Evolutionary conservation across 2,113 vertebrate species (phyloP).

Genomic region (Gadus macrocephalus): DNA sequence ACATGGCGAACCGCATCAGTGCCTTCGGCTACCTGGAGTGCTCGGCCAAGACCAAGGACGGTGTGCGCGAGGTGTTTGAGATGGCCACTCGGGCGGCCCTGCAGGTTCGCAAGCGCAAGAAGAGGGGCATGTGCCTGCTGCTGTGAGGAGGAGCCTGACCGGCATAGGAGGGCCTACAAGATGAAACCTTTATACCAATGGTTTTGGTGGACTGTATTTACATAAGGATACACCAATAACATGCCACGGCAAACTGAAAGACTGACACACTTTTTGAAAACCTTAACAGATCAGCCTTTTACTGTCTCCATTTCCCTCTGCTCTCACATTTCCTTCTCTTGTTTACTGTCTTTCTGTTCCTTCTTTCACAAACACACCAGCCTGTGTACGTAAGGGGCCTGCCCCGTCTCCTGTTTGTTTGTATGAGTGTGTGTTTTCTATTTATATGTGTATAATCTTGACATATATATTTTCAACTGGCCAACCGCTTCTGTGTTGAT

Average conservation of each 20-base stretch:
- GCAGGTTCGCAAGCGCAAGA: slow-evolving; percentile 93
- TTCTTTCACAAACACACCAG: slow-evolving; percentile 46
- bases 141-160: slow-evolving; percentile 69
- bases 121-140: slow-evolving; percentile 82
- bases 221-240: slow-evolving; percentile 44
- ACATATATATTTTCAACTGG: slow-evolving; percentile 40
- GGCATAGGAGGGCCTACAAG: slow-evolving; percentile 10
- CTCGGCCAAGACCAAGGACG: slow-evolving; percentile 97
- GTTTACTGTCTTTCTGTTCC: slow-evolving; percentile 20
- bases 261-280: slow-evolving; percentile 63
- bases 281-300: slow-evolving; percentile 51
- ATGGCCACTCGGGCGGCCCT: slow-evolving; percentile 95
- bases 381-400: slow-evolving; percentile 41
- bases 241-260: slow-evolving; percentile 50
- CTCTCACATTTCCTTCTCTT: slow-evolving; percentile 33
- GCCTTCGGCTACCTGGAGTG: slow-evolving; percentile 98
- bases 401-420: slow-evolving; percentile 16
- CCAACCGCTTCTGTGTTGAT: no score
- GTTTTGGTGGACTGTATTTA: slow-evolving; percentile 62
- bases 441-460: slow-evolving; percentile 62
- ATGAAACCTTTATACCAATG: slow-evolving; percentile 50
- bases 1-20: slow-evolving; percentile 95
- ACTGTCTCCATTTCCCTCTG: slow-evolving; percentile 36
- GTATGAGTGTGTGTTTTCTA: slow-evolving; percentile 56
- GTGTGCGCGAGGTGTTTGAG: slow-evolving; percentile 95